Evolutionary conservation across 2,888 invertebrate genomes (phyloP), one percentile per base, ranked within the genome.

Genomic region (Melangyna quadrimaculata): DNA sequence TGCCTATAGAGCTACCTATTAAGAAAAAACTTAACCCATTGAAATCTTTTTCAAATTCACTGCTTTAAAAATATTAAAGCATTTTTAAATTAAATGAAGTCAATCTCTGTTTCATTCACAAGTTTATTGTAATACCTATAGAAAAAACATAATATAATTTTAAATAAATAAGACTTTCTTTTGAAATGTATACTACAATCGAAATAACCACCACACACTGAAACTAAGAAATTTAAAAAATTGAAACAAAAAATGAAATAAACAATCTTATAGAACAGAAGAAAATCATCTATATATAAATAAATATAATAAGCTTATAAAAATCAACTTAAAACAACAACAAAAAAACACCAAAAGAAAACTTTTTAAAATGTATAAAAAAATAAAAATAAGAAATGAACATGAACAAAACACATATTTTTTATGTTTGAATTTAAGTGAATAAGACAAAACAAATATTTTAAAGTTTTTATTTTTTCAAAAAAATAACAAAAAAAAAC

Each of bases 161-260:
- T 19, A 59, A 12, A 67, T 22, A 67, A 67, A 35, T 67, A 67
- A 51, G 67, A 67, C 48, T 72, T 61, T 59, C 72, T 72, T 59
- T 72, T 61, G 59, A 35, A 48, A 57, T 32, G 43, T 27, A 57
- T 57, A 45, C 37, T 61, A 74, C 55, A 79, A 83, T 65, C 83
- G 83, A 83, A 83, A 83, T 67, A 73, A 74, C 83, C 83, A 83
- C 83, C 83, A 79, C 73, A 48, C 48, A 51, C 45, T 73, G 78
- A 51, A 78, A 74, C 57, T 32, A 74, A 65, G 32, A 55, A 70
- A 65, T 71, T 63, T 32, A 27, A 81, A 37, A 45, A 45, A 24
- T 40, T 1, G 17, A 22, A 29, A 32, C 45, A 40, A 3, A 43
- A 2, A 45, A 63, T 53, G 45, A 37, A n/a, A 10, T 3, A 37